phyloP scores from a whole-genome alignment of 2,888 invertebrate genomes.

The Yponomeuta evonymella region DNA sequence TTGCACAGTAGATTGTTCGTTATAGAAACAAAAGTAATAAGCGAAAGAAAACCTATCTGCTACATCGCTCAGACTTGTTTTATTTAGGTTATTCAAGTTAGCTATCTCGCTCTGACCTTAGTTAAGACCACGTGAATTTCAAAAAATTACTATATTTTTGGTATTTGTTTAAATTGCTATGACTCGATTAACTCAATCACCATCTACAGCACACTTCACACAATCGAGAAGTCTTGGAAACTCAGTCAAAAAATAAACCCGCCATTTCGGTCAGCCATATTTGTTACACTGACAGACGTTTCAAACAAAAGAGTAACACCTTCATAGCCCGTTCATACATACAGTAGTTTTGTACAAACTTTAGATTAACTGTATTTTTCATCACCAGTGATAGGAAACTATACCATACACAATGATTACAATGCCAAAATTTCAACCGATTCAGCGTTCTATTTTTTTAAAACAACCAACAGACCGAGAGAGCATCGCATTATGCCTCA shows the following conservation, averaged over 20 bases:
- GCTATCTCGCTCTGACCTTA: not conserved
- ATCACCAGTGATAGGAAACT: not conserved
- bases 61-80: too few species aligned
- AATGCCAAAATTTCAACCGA: not conserved
- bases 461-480: not conserved
- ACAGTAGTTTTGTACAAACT: not conserved
- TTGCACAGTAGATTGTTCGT: too few species aligned
- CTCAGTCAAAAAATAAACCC: constrained; percentile 12
- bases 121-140: not conserved
- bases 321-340: too few species aligned
- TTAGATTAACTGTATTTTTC: not conserved
- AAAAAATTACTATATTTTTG: not conserved
- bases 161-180: not conserved
- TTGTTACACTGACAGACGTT: not conserved
- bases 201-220: not conserved
- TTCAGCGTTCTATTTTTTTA: not conserved
- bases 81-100: not conserved
- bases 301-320: not conserved
- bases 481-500: not conserved
- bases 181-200: constrained; percentile 1
- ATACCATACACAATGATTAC: not conserved
- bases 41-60: too few species aligned
- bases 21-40: too few species aligned
- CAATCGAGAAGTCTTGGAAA: constrained; percentile 2
- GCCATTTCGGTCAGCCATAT: not conserved